These are phyloP conservation scores for Lacanobia wlatinum DNA, from an alignment of 2,888 invertebrate species.

Conservation along the genomic window DNA sequence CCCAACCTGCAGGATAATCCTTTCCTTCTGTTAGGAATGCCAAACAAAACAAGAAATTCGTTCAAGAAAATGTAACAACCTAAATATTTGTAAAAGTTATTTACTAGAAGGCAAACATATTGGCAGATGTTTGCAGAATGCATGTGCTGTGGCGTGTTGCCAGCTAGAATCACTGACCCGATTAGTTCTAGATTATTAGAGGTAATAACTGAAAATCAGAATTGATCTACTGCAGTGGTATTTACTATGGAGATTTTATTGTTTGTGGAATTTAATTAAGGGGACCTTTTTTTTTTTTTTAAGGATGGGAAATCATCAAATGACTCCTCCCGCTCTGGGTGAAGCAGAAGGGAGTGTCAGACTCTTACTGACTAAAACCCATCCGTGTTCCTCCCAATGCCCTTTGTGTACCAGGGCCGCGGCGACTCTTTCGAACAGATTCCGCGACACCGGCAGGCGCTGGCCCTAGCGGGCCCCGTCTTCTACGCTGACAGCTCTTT, in stretches of 20 bases:
- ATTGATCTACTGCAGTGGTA: slow-evolving; percentile 55
- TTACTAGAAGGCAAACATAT: slow-evolving; percentile 44
- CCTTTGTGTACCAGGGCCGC: too few relatives aligned
- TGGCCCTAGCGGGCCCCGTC: too few relatives aligned
- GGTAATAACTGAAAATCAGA: slow-evolving; percentile 67
- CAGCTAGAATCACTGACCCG: slow-evolving; percentile 75
- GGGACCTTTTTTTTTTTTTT: too few relatives aligned
- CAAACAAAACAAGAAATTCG: background rate
- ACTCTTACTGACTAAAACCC: too few relatives aligned
- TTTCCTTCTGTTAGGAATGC: background rate
- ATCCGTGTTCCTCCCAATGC: too few relatives aligned
- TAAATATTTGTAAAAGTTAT: slow-evolving; percentile 29
- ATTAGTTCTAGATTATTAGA: slow-evolving; percentile 66
- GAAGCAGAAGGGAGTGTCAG: too few relatives aligned
- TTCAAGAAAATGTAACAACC: slow-evolving; percentile 13
- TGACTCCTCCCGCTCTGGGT: too few relatives aligned
- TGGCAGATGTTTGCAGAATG: slow-evolving; percentile 55
- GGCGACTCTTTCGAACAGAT: too few relatives aligned
- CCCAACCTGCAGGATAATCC: too few relatives aligned
- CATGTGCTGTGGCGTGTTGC: slow-evolving; percentile 71
- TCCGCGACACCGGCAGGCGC: too few relatives aligned
- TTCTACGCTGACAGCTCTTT: too few relatives aligned
- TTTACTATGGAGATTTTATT: slow-evolving; percentile 17
- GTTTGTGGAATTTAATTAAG: background rate
- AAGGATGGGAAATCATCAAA: too few relatives aligned